Base-by-base conservation (phyloP, 2,797 vertebrate genomes). In the Pogoniulus pusillus region DNA sequence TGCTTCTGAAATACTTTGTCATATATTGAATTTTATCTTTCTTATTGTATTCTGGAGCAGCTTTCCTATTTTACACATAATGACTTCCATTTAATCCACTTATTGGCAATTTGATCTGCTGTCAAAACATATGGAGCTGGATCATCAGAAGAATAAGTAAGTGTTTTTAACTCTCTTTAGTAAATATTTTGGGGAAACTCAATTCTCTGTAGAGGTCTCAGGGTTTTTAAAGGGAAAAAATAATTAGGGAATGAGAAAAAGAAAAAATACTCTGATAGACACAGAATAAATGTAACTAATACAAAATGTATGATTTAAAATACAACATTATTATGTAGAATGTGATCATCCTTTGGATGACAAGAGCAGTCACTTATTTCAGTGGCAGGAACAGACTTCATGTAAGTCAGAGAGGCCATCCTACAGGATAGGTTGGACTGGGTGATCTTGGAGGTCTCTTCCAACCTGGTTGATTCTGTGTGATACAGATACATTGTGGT, bases 11-110 rank as follows among this genome's bases (percentile, higher is more conserved):
- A 82, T 79, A 30, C 26, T 81, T 71, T 73, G 17, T 53, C 34
- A 29, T 79, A 58, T 82, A 82, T 65, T 82, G 9, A 93, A 89
- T 91, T 87, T 89, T 90, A 65, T 77, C 27, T 82, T 87, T 87
- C 6, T 90, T 90, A 91, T 74, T 89, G 3, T 24, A 65, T 89
- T 93, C 90, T 22, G 23, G 43, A 91, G 9, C 18, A 90, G 8
- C 6, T 73, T 84, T 83, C 45, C 11, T 85, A 57, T 81, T 93
- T 92, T 78, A 57, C 10, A 41, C 91, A 65, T 70, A 86, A 91
- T 74, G 23, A 83, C 47, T 91, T 82, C 53, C 24, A 84, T 68
- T 78, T 89, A 88, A 93, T 74, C 19, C 22, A 86, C 19, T 93
- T 81, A 93, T 35, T 80, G 41, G 8, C 58, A 83, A 87, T 81